Conservation (phyloP, 2,797 vertebrate species). For the Falco naumanni region DNA sequence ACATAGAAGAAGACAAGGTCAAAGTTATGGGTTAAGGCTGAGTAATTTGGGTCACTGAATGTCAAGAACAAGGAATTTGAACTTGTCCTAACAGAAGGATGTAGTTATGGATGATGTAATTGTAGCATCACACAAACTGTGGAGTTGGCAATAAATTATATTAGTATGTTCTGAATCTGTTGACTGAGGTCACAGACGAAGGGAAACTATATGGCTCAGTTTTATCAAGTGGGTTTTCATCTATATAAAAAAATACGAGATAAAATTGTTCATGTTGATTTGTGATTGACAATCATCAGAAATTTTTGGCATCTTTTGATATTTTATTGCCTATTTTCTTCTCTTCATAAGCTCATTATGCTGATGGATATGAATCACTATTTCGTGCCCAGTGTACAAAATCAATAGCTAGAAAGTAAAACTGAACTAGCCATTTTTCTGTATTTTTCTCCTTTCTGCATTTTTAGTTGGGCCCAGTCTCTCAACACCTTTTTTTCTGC, state of each 20-base stretch:
- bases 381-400: background rate
- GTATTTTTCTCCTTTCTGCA: background rate
- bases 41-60: constrained; percentile 54
- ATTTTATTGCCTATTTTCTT: background rate
- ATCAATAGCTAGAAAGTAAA: background rate
- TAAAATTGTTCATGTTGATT: background rate
- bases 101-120: constrained; percentile 52
- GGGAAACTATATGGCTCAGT: background rate
- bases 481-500: background rate
- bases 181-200: background rate
- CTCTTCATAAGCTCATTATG: background rate
- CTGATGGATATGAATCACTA: background rate
- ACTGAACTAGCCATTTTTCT: background rate
- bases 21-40: constrained; percentile 50
- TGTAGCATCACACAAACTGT: constrained; percentile 16
- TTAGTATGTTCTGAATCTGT: constrained; percentile 19
- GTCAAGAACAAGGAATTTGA: constrained; percentile 58
- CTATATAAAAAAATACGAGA: background rate
- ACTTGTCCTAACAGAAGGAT: constrained; percentile 48
- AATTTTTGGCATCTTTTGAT: background rate
- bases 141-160: constrained; percentile 39
- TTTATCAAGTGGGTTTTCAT: background rate
- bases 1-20: background rate
- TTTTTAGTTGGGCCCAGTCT: background rate
- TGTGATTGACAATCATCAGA: background rate